These are phyloP conservation scores for Oscheius myriophilus DNA, from an alignment of 2,888 invertebrate genomes.

Conservation along the genomic window DNA sequence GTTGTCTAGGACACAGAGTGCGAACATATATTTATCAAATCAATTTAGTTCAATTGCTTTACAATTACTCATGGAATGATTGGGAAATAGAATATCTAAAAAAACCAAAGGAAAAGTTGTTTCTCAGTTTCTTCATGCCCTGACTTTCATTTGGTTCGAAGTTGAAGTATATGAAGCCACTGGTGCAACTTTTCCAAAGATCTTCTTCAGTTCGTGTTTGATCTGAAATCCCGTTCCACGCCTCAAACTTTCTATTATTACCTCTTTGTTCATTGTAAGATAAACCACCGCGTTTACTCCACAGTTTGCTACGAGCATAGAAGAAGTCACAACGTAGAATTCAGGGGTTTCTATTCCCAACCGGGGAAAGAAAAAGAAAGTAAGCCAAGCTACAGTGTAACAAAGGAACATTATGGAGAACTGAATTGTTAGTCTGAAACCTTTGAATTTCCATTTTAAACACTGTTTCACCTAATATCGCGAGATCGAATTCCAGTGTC, in stretches of 20 bases:
- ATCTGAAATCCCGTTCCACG: neutral
- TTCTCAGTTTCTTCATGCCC: no score
- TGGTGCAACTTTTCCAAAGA: conserved; percentile 2
- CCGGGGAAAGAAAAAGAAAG: conserved; percentile 14
- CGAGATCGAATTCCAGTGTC: neutral
- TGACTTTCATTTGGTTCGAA: neutral
- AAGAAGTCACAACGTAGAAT: conserved; percentile 6
- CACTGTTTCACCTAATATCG: conserved; percentile 16
- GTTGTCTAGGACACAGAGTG: no score
- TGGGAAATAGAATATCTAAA: no score
- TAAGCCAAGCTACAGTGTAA: conserved; percentile 9
- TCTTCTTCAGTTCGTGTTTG: conserved; percentile 1
- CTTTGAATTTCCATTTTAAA: neutral
- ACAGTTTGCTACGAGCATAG: conserved; percentile 14
- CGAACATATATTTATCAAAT: no score
- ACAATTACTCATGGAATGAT: no score
- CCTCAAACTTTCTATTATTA: neutral
- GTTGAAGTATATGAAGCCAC: neutral
- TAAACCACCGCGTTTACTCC: conserved; percentile 15
- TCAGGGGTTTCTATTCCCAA: neutral
- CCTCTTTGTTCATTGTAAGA: conserved; percentile 21
- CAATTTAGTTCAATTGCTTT: no score
- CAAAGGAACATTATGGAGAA: conserved; percentile 3
- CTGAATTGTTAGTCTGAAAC: neutral
- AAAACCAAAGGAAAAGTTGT: no score